Evolutionary conservation across 2,888 invertebrate species (phyloP), one percentile per base, ranked within the genome.

Genomic region (Epinotia nisella): DNA sequence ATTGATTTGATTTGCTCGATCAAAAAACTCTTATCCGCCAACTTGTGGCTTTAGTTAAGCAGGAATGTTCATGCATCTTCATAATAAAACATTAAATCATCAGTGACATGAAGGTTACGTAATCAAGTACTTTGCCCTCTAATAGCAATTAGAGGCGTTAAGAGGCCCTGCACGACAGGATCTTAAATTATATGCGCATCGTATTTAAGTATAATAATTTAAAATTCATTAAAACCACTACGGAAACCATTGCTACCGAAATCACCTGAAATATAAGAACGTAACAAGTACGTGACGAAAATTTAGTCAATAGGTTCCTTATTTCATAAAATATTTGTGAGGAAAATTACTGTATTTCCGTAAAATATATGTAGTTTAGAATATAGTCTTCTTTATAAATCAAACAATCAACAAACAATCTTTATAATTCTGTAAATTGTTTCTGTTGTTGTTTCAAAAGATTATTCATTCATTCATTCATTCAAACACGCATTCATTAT

Each of bases 111-210:
- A 71, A 71, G 67, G 71, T 66, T 66, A 65, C 65, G 58, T 19
- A 41, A 41, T 60, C 66, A 66, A 71, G 71, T 59, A 39, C 59
- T 67, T 53, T 61, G 71, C 71, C 66, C 58, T 71, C 55, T 66
- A 41, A 71, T 55, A 41, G 29, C 59, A 17, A 19, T 66, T 53
- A 67, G 49, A 39, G 58, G 65, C 53, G 45, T 60, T 60, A 65
- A 70, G 56, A 41, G 56, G 19, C 62, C 49, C 13, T 58, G 45
- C 49, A 49, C 29, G 5, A 49, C 62, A 67, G 55, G 53, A 3
- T 71, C 39, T 39, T 11, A 49, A 51, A 39, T 71, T 51, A 59
- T 58, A 60, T 66, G 39, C 62, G 24, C 39, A 41, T 60, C 24
- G 9, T 35, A 59, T 71, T 66, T 24, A 59, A 71, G 35, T 41